A percentile compares a stretch with the other conserved stretches of the same genome.
These are phyloP conservation scores for Slavum lentiscoides DNA, from an alignment of 2,888 invertebrate genomes.

Conservation along the genomic window DNA sequence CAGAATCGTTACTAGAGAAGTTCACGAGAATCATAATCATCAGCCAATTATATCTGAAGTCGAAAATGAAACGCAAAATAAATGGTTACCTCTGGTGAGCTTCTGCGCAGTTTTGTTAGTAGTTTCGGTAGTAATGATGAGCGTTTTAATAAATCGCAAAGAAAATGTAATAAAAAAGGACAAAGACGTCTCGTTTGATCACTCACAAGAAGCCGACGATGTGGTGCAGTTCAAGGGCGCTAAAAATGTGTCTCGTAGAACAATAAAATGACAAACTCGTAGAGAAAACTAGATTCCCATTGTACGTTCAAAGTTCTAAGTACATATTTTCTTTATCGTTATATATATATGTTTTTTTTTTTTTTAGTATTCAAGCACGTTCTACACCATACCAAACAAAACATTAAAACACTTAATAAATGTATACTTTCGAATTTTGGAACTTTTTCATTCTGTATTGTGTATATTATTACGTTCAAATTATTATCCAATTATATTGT, in stretches of 20 bases:
- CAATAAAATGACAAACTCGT: constrained; percentile 36
- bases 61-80: background rate
- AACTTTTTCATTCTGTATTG: constrained; percentile 18
- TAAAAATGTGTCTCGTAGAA: constrained; percentile 48
- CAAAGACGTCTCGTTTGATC: constrained; percentile 11
- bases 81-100: constrained; percentile 29
- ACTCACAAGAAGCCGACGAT: constrained; percentile 16
- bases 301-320: constrained; percentile 27
- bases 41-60: constrained; percentile 22
- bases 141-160: constrained; percentile 23
- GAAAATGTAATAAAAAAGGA: constrained; percentile 39
- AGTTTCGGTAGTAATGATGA: constrained; percentile 12
- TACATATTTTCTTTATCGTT: constrained; percentile 15
- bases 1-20: constrained; percentile 52
- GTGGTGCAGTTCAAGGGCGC: constrained; percentile 33
- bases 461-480: background rate
- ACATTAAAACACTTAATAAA: constrained; percentile 7
- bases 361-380: constrained; percentile 35
- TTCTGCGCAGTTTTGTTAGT: constrained; percentile 15
- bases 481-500: constrained; percentile 15
- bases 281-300: constrained; percentile 19
- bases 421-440: constrained; percentile 23
- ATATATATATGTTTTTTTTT: background rate
- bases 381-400: constrained; percentile 32
- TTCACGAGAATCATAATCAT: constrained; percentile 16